Percentiles rank a stretch among this genome's conserved stretches.
These are phyloP conservation scores for Numenius arquata DNA, from an alignment of 2,113 vertebrate species.

Conservation along the genomic window DNA sequence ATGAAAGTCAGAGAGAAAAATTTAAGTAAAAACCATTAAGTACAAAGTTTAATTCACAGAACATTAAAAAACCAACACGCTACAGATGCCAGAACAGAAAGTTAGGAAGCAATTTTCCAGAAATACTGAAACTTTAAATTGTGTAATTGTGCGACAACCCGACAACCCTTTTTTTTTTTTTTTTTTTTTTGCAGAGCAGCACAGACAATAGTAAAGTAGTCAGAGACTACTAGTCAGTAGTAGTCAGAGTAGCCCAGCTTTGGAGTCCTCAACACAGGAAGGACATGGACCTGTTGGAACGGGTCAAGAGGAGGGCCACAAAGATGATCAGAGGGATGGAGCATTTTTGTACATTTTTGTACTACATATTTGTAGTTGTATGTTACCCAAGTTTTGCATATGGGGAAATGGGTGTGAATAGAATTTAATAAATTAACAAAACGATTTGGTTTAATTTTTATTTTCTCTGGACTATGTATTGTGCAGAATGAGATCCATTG, in stretches of 20 bases:
- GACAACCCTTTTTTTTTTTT: neutral
- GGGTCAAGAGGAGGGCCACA: no score
- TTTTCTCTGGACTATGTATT: neutral
- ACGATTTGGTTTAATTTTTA: fast-evolving
- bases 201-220: neutral
- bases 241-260: no score
- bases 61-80: neutral
- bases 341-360: no score
- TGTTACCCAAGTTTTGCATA: neutral
- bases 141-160: no score
- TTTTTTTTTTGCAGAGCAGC: neutral
- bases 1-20: neutral
- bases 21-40: neutral
- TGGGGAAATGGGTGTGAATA: neutral
- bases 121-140: neutral
- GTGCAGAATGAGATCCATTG: neutral
- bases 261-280: no score
- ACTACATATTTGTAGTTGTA: neutral
- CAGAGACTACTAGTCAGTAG: no score
- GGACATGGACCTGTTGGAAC: no score
- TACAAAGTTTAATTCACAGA: neutral
- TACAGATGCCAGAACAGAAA: neutral
- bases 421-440: neutral
- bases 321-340: no score
- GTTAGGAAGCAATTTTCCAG: neutral